These are phyloP conservation scores for Ophiothrix spiculata DNA, from an alignment of 35 echinoderm and acorn worm species.

Conservation along the genomic window DNA sequence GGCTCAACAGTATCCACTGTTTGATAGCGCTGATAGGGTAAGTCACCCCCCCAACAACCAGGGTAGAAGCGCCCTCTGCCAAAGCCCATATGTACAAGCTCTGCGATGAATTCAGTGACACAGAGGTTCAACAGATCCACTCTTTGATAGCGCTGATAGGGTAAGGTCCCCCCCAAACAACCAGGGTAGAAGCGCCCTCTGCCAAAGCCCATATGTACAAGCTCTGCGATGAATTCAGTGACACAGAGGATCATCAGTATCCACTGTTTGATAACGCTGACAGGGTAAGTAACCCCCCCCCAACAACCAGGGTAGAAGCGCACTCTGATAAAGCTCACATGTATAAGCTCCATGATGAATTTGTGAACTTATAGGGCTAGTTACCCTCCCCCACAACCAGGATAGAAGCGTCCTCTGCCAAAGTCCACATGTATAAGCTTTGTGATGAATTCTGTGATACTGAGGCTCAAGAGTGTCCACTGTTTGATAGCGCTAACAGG, in stretches of 20 bases:
- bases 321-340: not conserved
- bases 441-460: constrained; percentile 2
- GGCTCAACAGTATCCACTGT: not conserved
- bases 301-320: too few relatives aligned
- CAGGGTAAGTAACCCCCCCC: constrained; percentile 5
- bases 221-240: constrained; percentile 10
- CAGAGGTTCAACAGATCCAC: not conserved
- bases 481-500: constrained; percentile 50
- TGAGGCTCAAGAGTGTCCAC: not conserved
- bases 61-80: not conserved
- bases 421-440: constrained; percentile 2
- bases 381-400: constrained; percentile 17
- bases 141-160: constrained; percentile 49
- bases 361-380: too few relatives aligned
- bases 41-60: too few relatives aligned
- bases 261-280: constrained; percentile 50
- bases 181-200: not conserved
- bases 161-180: too few relatives aligned
- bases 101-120: not conserved
- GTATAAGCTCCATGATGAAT: constrained; percentile 16
- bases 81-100: constrained; percentile 8
- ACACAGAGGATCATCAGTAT: not conserved
- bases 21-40: constrained; percentile 49
- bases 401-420: not conserved
- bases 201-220: not conserved